Base-by-base conservation (phyloP, 2,888 invertebrate species). In the Tetanocera ferruginea region DNA sequence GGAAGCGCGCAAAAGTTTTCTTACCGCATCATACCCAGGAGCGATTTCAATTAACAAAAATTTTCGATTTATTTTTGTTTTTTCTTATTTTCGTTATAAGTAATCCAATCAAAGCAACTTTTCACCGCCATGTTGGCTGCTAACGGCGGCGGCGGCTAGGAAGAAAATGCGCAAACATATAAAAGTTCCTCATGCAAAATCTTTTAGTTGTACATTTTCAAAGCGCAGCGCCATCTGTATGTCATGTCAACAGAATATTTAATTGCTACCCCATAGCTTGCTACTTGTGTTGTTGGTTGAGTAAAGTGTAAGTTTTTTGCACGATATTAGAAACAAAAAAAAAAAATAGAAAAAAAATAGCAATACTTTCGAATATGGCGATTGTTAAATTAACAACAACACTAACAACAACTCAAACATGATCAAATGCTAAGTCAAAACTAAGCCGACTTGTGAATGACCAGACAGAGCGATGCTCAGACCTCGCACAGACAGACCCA, bases 181-280 rank as follows among this genome's bases (percentile, higher is more conserved):
- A 25, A 64, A 34, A 64, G 25, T 34, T 31, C 31, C 69, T 11
- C 69, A 69, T 49, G 49, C 69, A 23, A 51, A 69, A 17, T 43
- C 52, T 23, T 73, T 78, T 43, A 28, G 72, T 49, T 78, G 78
- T 78, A 78, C 79, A 81, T 80, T n/a, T 79, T 78, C 70, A 74
- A 73, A 78, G 73, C 76, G 69, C 73, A 76, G 79, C 71, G 80
- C 80, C 79, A 80, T 78, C 78, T 81, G 80, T 64, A 77, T 80
- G 81, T 80, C 80, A 80, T 77, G 74, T 76, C 66, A 74, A 60
- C 43, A 72, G 72, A 43, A 57, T 72, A 51, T 51, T 69, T 69
- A 51, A 69, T 51, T 69, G 60, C 17, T 28, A 31, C 69, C 25
- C 72, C 31, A 31, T 5, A 28, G 52, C 11, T 1, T 11, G 19